Conservation (phyloP, 1,140 invertebrate species). For the Diabrotica undecimpunctata region DNA sequence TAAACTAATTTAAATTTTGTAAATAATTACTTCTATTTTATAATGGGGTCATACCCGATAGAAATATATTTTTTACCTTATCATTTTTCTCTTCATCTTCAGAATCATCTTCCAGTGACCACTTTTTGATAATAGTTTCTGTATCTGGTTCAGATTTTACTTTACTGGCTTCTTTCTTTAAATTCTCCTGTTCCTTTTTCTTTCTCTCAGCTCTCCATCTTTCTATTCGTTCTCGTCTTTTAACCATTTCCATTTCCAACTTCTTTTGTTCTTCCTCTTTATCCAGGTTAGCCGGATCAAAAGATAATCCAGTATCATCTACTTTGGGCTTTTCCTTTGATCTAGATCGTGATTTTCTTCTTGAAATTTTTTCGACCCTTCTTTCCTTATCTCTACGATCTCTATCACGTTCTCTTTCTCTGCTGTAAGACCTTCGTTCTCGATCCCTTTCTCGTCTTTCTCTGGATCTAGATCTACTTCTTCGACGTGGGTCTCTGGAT, state of each 20-base stretch:
- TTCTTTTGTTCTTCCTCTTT: constrained; percentile 86
- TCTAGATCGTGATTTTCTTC: constrained; percentile 45
- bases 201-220: constrained; percentile 87
- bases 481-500: constrained; percentile 19
- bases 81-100: constrained; percentile 62
- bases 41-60: too few species aligned
- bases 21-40: too few species aligned
- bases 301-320: constrained; percentile 52
- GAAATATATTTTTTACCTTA: constrained; percentile 48
- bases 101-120: constrained; percentile 89
- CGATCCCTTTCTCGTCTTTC: constrained; percentile 23
- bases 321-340: constrained; percentile 54
- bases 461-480: constrained; percentile 27
- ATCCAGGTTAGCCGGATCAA: constrained; percentile 70
- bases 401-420: constrained; percentile 21
- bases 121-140: constrained; percentile 67
- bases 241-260: constrained; percentile 94
- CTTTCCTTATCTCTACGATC: constrained; percentile 19
- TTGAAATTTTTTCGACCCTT: constrained; percentile 19
- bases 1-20: too few species aligned
- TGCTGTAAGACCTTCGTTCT: constrained; percentile 26
- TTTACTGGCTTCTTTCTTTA: constrained; percentile 68
- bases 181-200: constrained; percentile 74
- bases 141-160: constrained; percentile 53
- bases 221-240: constrained; percentile 88